These are phyloP conservation scores for Thymelicus sylvestris DNA, from an alignment of 2,888 invertebrate species.

Conservation along the genomic window DNA sequence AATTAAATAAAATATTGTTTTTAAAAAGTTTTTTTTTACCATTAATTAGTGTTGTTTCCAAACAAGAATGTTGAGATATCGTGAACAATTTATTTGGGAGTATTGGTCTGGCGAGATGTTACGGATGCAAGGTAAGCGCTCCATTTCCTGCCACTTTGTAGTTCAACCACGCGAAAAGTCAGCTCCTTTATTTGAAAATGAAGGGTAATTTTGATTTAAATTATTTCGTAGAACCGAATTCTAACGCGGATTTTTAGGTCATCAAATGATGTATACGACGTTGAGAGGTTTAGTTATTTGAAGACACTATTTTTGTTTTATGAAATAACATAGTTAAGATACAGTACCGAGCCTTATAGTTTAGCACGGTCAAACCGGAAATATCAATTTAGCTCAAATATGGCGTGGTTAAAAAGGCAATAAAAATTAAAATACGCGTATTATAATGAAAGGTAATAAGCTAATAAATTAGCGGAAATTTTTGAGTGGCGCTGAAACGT, in stretches of 20 bases:
- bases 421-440: conserved; percentile 15
- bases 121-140: conserved; percentile 42
- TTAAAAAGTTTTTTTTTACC: too few species aligned
- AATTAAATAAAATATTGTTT: too few species aligned
- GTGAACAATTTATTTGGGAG: conserved; percentile 24
- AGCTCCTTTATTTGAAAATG: conserved; percentile 29
- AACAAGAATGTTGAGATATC: conserved; percentile 13
- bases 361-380: not conserved
- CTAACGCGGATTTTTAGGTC: not conserved
- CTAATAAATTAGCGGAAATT: conserved; percentile 20
- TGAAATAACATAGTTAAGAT: not conserved
- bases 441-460: conserved; percentile 11
- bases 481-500: conserved; percentile 11
- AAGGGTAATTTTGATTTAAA: conserved; percentile 23
- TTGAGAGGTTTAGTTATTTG: not conserved
- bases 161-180: conserved; percentile 32
- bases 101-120: conserved; percentile 32
- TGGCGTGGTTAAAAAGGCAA: not conserved
- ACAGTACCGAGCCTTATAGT: not conserved
- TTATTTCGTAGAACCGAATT: conserved; percentile 4
- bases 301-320: not conserved
- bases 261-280: not conserved
- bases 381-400: not conserved
- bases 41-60: conserved; percentile 3
- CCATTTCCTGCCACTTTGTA: conserved; percentile 41